Evolutionary conservation across 2,797 vertebrate genomes (phyloP).

Genomic region (Crocidura indochinensis): DNA sequence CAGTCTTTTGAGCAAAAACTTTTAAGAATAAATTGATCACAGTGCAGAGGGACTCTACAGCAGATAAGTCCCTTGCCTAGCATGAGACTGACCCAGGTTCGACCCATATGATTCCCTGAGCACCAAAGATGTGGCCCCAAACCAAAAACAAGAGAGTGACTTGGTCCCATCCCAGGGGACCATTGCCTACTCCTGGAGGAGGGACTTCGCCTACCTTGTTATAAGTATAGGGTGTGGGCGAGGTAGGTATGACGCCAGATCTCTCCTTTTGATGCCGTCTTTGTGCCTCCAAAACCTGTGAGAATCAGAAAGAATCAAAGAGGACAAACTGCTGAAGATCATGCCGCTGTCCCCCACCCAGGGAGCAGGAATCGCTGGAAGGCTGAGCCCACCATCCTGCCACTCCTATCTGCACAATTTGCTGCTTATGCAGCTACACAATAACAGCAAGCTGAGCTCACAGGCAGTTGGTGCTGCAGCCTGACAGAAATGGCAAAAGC

Average conservation of each 20-base stretch:
- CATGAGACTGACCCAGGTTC: too few relatives aligned
- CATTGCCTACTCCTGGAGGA: not conserved
- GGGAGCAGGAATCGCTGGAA: not conserved
- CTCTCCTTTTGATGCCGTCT: constrained; percentile 99
- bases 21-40: too few relatives aligned
- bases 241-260: constrained; percentile 99
- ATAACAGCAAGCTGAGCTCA: not conserved
- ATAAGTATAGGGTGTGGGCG: constrained; percentile 99
- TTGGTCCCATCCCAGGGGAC: too few relatives aligned
- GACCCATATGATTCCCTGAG: too few relatives aligned
- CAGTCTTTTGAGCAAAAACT: not conserved
- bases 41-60: too few relatives aligned
- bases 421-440: not conserved
- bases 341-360: not conserved
- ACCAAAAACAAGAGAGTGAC: too few relatives aligned
- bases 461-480: not conserved
- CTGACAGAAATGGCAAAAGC: not conserved
- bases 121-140: too few relatives aligned
- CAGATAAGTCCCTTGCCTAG: too few relatives aligned
- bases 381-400: not conserved
- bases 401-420: not conserved
- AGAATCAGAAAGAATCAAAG: constrained; percentile 20
- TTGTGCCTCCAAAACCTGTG: constrained; percentile 98
- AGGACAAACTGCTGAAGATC: not conserved
- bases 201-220: constrained; percentile 93